phyloP scores from a whole-genome alignment of 2,888 invertebrate genomes.

The Parnassius orleans region DNA sequence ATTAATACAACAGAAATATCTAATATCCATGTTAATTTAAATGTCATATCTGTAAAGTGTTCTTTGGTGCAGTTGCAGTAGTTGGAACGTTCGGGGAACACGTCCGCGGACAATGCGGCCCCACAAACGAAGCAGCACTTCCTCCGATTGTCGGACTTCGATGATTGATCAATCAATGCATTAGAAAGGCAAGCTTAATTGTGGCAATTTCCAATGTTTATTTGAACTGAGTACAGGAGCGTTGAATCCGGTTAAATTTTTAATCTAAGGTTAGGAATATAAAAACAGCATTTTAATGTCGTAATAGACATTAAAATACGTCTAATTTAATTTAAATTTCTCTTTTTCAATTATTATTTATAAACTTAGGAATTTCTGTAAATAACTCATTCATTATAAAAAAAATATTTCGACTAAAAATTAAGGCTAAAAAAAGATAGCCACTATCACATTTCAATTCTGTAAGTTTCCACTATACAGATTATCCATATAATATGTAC shows the following conservation, averaged over 20 bases:
- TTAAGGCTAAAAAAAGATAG: too few species aligned
- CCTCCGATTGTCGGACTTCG: constrained; percentile 65
- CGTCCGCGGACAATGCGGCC: constrained; percentile 61
- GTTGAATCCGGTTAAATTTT: constrained; percentile 11
- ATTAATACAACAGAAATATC: too few species aligned
- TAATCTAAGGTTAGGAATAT: background rate
- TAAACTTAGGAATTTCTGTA: too few species aligned
- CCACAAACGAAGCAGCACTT: constrained; percentile 62
- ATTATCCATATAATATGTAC: too few species aligned
- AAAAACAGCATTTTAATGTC: too few species aligned
- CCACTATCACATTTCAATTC: too few species aligned
- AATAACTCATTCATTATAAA: too few species aligned
- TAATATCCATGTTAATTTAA: background rate
- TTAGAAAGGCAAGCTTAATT: constrained; percentile 74
- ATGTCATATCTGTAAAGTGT: constrained; percentile 22
- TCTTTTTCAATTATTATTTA: too few species aligned
- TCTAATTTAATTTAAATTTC: too few species aligned
- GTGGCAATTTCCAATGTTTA: constrained; percentile 63
- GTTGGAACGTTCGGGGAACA: constrained; percentile 42
- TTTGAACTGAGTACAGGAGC: constrained; percentile 61
- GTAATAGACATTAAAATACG: too few species aligned
- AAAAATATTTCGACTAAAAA: too few species aligned
- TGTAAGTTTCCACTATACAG: too few species aligned
- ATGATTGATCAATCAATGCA: constrained; percentile 78
- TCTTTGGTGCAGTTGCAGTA: constrained; percentile 39